A percentile compares a stretch with the other conserved stretches of the same genome.
These are phyloP conservation scores for Pseudopipra pipra DNA, from an alignment of 2,113 vertebrate species.

Conservation along the genomic window DNA sequence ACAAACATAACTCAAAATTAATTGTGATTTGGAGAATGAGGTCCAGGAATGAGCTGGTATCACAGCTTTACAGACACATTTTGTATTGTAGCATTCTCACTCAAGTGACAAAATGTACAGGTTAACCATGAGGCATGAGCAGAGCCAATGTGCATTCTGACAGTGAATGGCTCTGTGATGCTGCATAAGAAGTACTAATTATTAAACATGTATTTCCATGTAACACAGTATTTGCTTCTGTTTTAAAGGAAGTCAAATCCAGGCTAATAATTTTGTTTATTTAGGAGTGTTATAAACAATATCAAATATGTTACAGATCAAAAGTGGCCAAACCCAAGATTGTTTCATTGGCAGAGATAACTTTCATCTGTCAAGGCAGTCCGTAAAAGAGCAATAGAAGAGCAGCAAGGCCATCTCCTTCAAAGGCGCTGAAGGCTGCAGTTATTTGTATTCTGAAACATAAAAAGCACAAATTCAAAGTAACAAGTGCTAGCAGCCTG, in stretches of 20 bases:
- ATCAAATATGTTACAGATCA: background rate
- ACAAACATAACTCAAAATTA: background rate
- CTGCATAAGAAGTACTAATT: background rate
- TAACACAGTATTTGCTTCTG: background rate
- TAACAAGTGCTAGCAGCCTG: background rate
- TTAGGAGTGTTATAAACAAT: background rate
- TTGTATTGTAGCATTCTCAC: background rate
- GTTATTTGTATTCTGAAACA: background rate
- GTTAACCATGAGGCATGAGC: background rate
- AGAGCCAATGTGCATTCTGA: background rate
- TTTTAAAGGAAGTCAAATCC: background rate
- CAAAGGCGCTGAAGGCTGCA: background rate
- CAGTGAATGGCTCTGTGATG: background rate
- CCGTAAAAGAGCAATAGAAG: background rate
- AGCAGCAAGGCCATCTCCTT: background rate
- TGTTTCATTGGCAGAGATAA: background rate
- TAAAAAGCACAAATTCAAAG: constrained; percentile 7
- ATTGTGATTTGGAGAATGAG: background rate
- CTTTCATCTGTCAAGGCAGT: background rate
- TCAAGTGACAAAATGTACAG: background rate
- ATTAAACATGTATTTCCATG: background rate
- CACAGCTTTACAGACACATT: background rate
- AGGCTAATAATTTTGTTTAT: background rate
- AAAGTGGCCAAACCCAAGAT: background rate
- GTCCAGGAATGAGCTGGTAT: background rate